Evolutionary conservation across 2,888 invertebrate genomes (phyloP).

Genomic region (Eulithis testata): DNA sequence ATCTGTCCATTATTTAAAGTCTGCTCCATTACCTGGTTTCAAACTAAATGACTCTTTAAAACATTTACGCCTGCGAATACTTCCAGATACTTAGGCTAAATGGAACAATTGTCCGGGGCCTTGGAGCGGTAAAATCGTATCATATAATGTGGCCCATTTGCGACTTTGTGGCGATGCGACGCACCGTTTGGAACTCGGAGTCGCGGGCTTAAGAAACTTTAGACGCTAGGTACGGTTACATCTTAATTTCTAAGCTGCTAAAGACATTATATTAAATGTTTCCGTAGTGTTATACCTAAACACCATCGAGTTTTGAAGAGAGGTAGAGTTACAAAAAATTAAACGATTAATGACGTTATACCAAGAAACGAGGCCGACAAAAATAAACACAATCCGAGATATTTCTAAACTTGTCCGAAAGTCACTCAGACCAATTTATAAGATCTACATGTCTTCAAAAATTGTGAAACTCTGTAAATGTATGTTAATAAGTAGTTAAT

Average conservation of each 20-base stretch:
- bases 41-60: constrained; percentile 4
- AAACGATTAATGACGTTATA: no score
- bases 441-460: no score
- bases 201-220: constrained; percentile 33
- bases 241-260: not conserved
- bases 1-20: not conserved
- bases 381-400: no score
- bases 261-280: no score
- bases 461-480: no score
- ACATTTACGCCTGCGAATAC: constrained; percentile 37
- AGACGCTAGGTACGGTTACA: not conserved
- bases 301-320: no score
- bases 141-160: constrained; percentile 56
- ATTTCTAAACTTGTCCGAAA: no score
- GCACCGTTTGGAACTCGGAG: constrained; percentile 35
- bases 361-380: no score
- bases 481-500: no score
- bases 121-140: constrained; percentile 56
- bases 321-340: no score
- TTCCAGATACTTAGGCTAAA: constrained; percentile 50
- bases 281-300: no score
- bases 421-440: no score
- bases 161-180: constrained; percentile 28
- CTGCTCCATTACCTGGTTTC: constrained; percentile 9
- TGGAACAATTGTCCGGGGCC: constrained; percentile 57